Conservation (phyloP, 2,113 vertebrate genomes). For the Centropus unirufus region DNA sequence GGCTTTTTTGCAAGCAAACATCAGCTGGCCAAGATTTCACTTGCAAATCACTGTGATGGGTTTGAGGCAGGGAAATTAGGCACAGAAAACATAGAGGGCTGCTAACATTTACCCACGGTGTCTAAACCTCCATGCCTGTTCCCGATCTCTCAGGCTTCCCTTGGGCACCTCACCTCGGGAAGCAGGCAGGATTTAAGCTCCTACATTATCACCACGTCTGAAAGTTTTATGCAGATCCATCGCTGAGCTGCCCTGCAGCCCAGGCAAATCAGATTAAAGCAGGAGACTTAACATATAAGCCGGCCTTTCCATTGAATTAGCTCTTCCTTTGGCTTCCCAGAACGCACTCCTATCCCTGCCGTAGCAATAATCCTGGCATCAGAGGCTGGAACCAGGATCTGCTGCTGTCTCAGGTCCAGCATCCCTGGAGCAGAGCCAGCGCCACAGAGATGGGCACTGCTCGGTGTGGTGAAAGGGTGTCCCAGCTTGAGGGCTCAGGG, state of each 20-base stretch:
- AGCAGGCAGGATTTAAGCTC: background rate
- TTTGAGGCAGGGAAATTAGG: background rate
- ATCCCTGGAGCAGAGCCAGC: fast-evolving
- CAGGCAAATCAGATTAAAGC: constrained; percentile 26
- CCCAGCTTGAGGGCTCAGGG: no score
- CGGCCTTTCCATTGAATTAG: constrained; percentile 12
- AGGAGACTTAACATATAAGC: background rate
- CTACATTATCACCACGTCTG: background rate
- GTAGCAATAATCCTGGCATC: background rate
- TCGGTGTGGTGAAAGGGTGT: fast-evolving
- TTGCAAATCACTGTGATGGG: background rate
- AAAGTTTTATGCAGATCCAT: background rate
- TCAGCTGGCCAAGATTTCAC: background rate
- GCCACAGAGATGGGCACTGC: fast-evolving
- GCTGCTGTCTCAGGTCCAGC: background rate
- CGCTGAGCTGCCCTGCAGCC: background rate
- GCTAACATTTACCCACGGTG: fast-evolving
- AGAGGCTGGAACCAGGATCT: background rate
- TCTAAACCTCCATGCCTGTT: background rate
- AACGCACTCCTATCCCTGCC: background rate
- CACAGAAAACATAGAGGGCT: background rate
- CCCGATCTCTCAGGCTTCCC: background rate
- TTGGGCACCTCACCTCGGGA: background rate
- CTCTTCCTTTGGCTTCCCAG: background rate
- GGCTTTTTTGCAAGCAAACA: background rate